These are phyloP conservation scores for Drosophila siamana DNA, from an alignment of 2,888 invertebrate species.

Conservation along the genomic window DNA sequence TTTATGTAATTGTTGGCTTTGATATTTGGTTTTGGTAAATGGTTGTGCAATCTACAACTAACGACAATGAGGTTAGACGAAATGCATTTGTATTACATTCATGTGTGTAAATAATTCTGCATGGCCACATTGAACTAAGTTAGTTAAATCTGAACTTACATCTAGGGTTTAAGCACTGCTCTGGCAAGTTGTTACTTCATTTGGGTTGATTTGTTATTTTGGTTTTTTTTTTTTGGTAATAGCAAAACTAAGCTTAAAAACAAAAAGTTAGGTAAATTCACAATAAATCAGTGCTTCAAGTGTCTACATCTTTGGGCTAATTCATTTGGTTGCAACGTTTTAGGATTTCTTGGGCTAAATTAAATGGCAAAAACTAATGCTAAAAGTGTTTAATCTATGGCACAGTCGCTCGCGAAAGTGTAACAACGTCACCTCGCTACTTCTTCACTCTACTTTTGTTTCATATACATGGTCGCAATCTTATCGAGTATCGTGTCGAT, in stretches of 20 bases:
- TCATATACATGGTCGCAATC: constrained; percentile 83
- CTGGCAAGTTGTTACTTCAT: constrained; percentile 66
- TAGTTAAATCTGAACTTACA: constrained; percentile 26
- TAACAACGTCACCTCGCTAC: not conserved
- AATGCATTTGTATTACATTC: constrained; percentile 46
- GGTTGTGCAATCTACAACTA: constrained; percentile 16
- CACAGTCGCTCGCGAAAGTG: constrained; percentile 43
- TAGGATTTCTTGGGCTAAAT: constrained; percentile 39
- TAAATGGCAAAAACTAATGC: constrained; percentile 74
- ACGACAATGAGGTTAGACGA: constrained; percentile 34
- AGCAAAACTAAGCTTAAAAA: constrained; percentile 36
- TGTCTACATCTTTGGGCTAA: constrained; percentile 65
- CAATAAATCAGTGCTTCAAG: constrained; percentile 41
- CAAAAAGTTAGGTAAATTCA: constrained; percentile 34
- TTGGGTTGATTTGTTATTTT: constrained; percentile 8
- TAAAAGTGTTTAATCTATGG: constrained; percentile 61
- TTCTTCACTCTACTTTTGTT: constrained; percentile 73
- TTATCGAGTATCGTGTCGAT: constrained; percentile 91
- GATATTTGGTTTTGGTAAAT: constrained; percentile 40
- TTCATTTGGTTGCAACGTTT: constrained; percentile 61
- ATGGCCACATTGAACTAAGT: constrained; percentile 65
- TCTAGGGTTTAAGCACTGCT: constrained; percentile 39
- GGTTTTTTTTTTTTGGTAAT: constrained; percentile 59
- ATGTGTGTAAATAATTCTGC: constrained; percentile 33
- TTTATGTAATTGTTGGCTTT: constrained; percentile 11